phyloP scores from a whole-genome alignment of 2,797 vertebrate genomes.

The Parauchenoglanis punctatus region DNA sequence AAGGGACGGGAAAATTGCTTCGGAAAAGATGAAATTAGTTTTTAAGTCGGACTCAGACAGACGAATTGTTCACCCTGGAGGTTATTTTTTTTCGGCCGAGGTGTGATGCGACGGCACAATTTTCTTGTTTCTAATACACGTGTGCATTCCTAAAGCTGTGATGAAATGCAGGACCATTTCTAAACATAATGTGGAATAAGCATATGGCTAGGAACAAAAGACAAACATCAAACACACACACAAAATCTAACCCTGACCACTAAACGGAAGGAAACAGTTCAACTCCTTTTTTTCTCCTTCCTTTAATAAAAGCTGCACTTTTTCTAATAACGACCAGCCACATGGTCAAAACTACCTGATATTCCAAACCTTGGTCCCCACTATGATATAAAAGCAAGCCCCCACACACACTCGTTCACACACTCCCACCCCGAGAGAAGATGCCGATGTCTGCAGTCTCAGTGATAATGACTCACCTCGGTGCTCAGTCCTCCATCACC shows the following conservation, averaged over 20 bases:
- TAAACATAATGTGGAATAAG: neutral
- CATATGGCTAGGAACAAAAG: neutral
- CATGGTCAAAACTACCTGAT: neutral
- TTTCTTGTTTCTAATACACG: neutral
- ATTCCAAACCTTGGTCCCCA: neutral
- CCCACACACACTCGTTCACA: constrained; percentile 10
- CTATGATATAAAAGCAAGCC: neutral
- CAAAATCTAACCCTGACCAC: neutral
- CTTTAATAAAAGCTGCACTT: neutral
- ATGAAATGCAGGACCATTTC: neutral
- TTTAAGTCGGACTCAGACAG: constrained; percentile 36
- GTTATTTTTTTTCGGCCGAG: neutral
- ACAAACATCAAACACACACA: too few relatives aligned
- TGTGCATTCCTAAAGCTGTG: neutral
- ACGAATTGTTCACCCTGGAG: constrained; percentile 12
- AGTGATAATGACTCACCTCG: constrained; percentile 56
- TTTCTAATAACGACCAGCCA: neutral
- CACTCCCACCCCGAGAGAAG: constrained; percentile 41
- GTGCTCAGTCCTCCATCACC: constrained; percentile 50
- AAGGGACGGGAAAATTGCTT: constrained; percentile 41
- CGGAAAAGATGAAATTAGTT: constrained; percentile 30
- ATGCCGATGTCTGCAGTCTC: constrained; percentile 52
- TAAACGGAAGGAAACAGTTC: neutral
- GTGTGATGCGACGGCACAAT: constrained; percentile 9
- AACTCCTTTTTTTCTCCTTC: too few relatives aligned